Evolutionary conservation across 1,140 invertebrate species (phyloP), one percentile per base, ranked within the genome.

Genomic region (Zaprionus camerounensis): DNA sequence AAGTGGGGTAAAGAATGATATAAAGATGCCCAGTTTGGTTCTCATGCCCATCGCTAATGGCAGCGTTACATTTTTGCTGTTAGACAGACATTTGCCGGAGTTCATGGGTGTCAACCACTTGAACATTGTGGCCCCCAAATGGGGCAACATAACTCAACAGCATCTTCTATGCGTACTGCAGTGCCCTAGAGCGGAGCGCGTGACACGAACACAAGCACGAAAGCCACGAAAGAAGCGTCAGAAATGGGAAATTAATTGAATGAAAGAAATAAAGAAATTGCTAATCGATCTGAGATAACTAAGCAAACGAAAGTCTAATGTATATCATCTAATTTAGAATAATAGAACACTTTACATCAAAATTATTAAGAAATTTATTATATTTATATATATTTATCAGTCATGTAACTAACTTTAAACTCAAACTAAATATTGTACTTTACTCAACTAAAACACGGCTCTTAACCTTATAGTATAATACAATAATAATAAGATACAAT

Each of bases 71-170:
- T 24, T n/a, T 75, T 65, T 67, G 57, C 62, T 76, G 69, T 74
- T 78, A 72, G 64, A 72, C 68, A 46, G 41, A 71, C 73, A 76
- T 76, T 71, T 76, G 71, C 22, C 24, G 51, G 51, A 64, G 82
- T 85, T 81, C 75, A 67, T 59, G 80, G 58, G 83, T 87, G 83
- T 87, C 83, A 83, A 74, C 70, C 83, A 87, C 84, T 87, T 87
- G 80, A 87, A 70, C 83, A 64, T 36, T 67, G 28, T 66, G 59
- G 56, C 56, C 66, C 66, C 62, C 73, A 61, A 71, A 71, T 76
- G 68, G 66, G 36, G 55, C 55, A 12, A 36, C 73, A 66, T 66
- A 67, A 67, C 57, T 72, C 62, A 12, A 36, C 72, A 74, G 57
- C 66, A 49, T 70, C 41, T 46, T 46, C 24, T 41, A 57, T 46